Evolutionary conservation across 92 coral and sea anemone species (phyloP), one percentile per base, ranked within the genome.

Genomic region (Zoanthus gigantus): DNA sequence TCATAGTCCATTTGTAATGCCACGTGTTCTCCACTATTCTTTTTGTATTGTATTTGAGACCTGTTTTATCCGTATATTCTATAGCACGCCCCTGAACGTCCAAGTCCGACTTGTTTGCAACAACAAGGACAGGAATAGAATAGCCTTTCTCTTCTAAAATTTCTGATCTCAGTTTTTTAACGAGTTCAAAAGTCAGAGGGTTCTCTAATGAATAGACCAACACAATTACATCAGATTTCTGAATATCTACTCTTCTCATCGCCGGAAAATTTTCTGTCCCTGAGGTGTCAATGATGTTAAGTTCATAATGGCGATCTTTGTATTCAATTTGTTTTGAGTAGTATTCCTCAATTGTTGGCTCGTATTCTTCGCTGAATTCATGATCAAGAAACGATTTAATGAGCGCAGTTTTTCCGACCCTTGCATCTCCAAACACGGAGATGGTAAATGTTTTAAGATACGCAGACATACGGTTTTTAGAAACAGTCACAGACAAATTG

Each of bases 261-360:
- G 98, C 98, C 0, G 98, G 98, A 77, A 95, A 95, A 72, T 93
- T 95, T 83, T 95, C 98, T 32, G 98, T 82, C 6, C 98, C 98
- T 47, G 96, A 95, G 34, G 98, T 95, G 75, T 95, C 98, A 31
- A 95, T 95, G 63, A 95, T 93, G 50, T 95, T 95, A 5, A 95
- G 85, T 65, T 95, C 96, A 76, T 95, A 95, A 60, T 92, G 94
- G 47, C 80, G 92, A 44, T 93, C 98, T 46, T 95, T 91, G 90
- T 95, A 88, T 9, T 89, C 77, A 14, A 95, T 61, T 67, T 95
- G 98, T 76, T 91, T 95, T 1, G 96, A 83, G 72, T 91, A 91
- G 60, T 93, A 95, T 37, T 95, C 98, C 63, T 95, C 98, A 1
- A 95, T 86, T 0, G 98, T 95, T 0, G 98, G 98, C 45, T 90